Evolutionary conservation across 2,797 vertebrate species (phyloP), one percentile per base, ranked within the genome.

Genomic region (Bovichtus diacanthus): DNA sequence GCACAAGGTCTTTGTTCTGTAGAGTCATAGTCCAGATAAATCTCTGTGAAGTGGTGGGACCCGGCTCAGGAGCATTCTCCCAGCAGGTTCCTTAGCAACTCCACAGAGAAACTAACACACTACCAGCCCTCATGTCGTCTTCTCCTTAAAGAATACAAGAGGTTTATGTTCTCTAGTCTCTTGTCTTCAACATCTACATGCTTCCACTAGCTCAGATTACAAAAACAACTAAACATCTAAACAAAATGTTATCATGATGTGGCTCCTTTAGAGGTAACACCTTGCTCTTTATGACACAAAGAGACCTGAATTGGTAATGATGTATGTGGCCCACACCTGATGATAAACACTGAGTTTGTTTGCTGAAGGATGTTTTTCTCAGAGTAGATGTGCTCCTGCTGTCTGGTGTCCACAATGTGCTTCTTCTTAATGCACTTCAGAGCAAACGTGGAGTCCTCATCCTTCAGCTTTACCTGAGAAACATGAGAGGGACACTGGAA

Each of bases 371-470:
- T 95, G 79, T 93, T 94, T 84, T 95, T 96, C 84, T 96, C 95
- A 2, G 95, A 96, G 86, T 95, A 96, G 72, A 96, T 92, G 76
- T 96, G 95, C 68, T 96, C 94, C 81, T 96, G 95, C 72, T 96
- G 95, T 50, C 93, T 94, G 54, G 94, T 95, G 58, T 96, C 95
- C 68, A 96, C 95, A 23, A 96, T 91, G 65, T 95, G 95, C 66
- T 94, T 94, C 87, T 96, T 96, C 85, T 95, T 96, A 39, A 96
- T 95, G 82, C 95, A 95, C 84, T 96, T 96, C 63, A 96, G 87
- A 62, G 95, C 95, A 84, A 95, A 96, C 0, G 95, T 86, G 29
- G 66, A 76, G 43, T 94, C 92, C 76, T 95, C 95, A n/a, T 95
- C 90, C 85, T 91, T 94, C 51, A 96, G 81, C 73, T 94, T 95